phyloP scores from a whole-genome alignment of 1,140 invertebrate species.

The Trichonephila inaurata region DNA sequence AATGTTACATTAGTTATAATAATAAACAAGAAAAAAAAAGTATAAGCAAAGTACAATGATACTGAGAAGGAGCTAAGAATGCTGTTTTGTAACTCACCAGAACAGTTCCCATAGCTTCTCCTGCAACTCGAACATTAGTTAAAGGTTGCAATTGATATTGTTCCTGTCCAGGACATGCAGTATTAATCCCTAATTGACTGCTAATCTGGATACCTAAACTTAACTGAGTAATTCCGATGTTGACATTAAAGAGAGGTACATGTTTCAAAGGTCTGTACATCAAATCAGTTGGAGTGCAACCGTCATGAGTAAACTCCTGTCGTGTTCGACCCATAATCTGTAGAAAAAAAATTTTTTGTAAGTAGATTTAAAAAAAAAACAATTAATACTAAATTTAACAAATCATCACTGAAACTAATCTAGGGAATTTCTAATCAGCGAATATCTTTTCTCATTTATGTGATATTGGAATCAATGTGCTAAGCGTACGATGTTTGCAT shows the following conservation, averaged over 20 bases:
- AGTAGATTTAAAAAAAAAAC: too few species aligned
- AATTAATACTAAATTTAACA: too few species aligned
- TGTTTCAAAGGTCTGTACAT: conserved; percentile 68
- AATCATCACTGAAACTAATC: too few species aligned
- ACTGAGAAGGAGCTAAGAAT: too few species aligned
- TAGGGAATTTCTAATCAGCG: too few species aligned
- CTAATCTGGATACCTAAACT: conserved; percentile 72
- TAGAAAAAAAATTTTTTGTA: not conserved
- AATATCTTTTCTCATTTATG: too few species aligned
- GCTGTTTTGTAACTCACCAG: conserved; percentile 25
- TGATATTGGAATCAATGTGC: too few species aligned
- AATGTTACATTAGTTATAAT: too few species aligned
- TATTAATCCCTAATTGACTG: conserved; percentile 62
- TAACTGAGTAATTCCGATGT: conserved; percentile 69
- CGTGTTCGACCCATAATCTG: conserved; percentile 66
- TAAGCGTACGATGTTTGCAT: too few species aligned
- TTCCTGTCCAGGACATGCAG: not conserved
- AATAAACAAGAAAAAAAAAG: too few species aligned
- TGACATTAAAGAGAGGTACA: conserved; percentile 76
- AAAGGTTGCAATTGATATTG: conserved; percentile 43
- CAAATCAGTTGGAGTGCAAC: conserved; percentile 61
- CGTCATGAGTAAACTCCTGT: conserved; percentile 61
- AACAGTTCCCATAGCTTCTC: conserved; percentile 73
- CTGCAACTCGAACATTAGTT: conserved; percentile 60
- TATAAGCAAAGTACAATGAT: too few species aligned